phyloP scores from a whole-genome alignment of 2,113 vertebrate genomes.

The Lonchura striata region DNA sequence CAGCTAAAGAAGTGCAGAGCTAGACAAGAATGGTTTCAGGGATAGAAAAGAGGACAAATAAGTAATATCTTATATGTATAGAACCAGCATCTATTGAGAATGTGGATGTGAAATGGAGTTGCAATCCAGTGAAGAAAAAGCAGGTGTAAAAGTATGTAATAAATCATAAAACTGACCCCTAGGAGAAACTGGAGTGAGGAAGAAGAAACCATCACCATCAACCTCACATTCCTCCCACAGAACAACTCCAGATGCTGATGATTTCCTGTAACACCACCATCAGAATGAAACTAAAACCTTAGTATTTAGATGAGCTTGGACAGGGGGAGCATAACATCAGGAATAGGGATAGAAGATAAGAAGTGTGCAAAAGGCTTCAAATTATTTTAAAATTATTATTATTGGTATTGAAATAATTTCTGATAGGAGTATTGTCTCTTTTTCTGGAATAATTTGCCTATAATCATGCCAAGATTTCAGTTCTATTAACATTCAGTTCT shows the following conservation, averaged over 20 bases:
- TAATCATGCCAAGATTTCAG: neutral
- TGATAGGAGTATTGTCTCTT: neutral
- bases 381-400: neutral
- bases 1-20: neutral
- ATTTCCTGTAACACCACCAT: neutral
- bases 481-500: neutral
- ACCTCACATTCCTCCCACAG: neutral
- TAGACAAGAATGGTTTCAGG: neutral
- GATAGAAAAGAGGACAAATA: neutral
- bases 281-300: neutral
- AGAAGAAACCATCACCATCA: neutral
- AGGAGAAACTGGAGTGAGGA: neutral
- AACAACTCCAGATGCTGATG: neutral
- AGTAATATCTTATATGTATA: neutral
- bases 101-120: neutral
- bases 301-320: neutral
- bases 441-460: neutral
- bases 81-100: neutral
- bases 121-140: neutral
- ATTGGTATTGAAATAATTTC: neutral
- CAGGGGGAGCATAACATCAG: neutral
- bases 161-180: neutral
- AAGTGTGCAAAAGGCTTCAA: neutral
- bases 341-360: neutral
- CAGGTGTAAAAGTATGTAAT: neutral